Evolutionary conservation across 2,888 invertebrate genomes (phyloP).

Genomic region (Caenorhabditis virilis): DNA sequence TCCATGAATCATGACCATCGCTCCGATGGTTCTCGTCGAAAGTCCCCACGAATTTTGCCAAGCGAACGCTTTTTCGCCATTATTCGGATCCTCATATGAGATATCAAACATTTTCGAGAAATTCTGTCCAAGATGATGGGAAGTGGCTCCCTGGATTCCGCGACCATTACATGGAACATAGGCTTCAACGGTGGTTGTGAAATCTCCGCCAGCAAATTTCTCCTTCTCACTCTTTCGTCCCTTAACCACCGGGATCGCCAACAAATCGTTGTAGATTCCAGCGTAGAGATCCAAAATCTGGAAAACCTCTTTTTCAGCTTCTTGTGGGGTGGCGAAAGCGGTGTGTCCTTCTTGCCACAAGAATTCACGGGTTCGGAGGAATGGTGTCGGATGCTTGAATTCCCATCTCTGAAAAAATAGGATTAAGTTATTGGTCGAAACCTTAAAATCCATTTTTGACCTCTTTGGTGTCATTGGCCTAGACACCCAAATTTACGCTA

Average conservation of each 20-base stretch:
- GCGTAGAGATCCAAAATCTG: constrained; percentile 81
- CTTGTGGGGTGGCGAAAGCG: constrained; percentile 82
- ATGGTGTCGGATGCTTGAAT: constrained; percentile 99
- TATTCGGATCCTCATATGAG: constrained; percentile 87
- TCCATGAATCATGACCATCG: constrained; percentile 81
- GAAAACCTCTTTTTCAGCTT: constrained; percentile 86
- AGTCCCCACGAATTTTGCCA: constrained; percentile 99
- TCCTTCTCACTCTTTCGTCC: constrained; percentile 75
- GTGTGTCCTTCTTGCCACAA: constrained; percentile 99
- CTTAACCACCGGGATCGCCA: constrained; percentile 93
- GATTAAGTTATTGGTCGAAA: not conserved
- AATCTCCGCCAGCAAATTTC: constrained; percentile 97
- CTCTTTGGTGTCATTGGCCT: too few relatives aligned
- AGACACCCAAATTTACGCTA: too few relatives aligned
- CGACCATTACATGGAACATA: constrained; percentile 75
- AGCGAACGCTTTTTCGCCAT: constrained; percentile 73
- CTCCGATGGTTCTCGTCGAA: constrained; percentile 92
- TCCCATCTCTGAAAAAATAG: constrained; percentile 84
- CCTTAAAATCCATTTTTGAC: too few relatives aligned
- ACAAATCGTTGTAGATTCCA: constrained; percentile 83
- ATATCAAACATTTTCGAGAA: constrained; percentile 99
- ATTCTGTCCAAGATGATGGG: constrained; percentile 97
- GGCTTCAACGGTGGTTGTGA: constrained; percentile 94
- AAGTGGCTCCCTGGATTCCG: constrained; percentile 82
- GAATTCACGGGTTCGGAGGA: constrained; percentile 95